Percentiles rank a stretch among this genome's conserved stretches.
phyloP scores from a whole-genome alignment of 2,113 vertebrate species.

The Sphaerodactylus townsendi region DNA sequence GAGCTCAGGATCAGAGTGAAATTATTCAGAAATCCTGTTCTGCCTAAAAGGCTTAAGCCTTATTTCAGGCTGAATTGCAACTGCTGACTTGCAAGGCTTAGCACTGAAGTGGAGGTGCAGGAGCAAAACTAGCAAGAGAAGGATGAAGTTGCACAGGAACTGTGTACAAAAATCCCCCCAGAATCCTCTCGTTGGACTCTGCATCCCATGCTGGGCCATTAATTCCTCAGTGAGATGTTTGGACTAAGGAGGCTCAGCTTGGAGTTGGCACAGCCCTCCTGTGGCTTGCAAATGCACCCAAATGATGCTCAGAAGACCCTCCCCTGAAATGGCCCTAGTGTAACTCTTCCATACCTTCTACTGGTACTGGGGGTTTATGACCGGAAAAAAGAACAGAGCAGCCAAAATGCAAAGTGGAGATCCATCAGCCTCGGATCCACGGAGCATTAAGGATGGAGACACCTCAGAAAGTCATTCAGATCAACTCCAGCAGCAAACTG shows the following conservation, averaged over 20 bases:
- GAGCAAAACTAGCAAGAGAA: background rate
- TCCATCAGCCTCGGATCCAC: background rate
- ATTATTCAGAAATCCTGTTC: conserved; percentile 18
- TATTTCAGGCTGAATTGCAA: background rate
- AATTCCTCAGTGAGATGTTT: background rate
- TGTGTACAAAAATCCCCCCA: background rate
- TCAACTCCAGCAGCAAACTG: background rate
- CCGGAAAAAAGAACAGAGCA: background rate
- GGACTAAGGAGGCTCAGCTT: no score
- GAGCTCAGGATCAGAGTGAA: conserved; percentile 40
- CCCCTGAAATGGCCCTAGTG: background rate
- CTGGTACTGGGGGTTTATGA: background rate
- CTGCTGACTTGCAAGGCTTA: background rate
- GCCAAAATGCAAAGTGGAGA: background rate
- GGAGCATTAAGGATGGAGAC: background rate
- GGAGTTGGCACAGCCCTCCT: background rate
- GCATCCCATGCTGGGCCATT: background rate
- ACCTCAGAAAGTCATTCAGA: background rate
- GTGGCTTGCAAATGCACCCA: background rate
- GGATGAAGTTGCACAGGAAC: no score
- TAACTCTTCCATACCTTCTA: no score
- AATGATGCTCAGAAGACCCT: background rate
- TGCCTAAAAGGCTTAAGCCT: background rate
- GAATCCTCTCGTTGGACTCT: background rate
- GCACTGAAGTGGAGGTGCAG: background rate